phyloP scores from a whole-genome alignment of 2,113 vertebrate genomes.

The Daboia siamensis region DNA sequence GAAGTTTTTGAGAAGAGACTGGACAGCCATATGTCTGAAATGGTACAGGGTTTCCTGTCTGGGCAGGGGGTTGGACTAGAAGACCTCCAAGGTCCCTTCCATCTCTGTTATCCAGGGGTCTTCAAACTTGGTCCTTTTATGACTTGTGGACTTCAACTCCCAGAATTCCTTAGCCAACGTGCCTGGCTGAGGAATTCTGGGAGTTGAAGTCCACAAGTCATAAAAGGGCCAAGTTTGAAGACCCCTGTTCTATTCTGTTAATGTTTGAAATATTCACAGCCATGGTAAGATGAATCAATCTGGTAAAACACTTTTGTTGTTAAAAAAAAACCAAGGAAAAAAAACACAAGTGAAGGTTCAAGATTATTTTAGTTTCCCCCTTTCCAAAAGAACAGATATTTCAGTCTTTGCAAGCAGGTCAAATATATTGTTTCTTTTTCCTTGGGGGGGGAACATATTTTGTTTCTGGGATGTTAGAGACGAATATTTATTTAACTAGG shows the following conservation, averaged over 20 bases:
- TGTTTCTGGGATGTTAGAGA: constrained; percentile 37
- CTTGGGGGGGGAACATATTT: not conserved
- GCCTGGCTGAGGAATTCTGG: too few relatives aligned
- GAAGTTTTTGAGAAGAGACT: not conserved
- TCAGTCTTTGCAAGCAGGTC: not conserved
- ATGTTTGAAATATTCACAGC: not conserved
- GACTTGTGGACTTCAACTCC: too few relatives aligned
- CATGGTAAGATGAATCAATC: not conserved
- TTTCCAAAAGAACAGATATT: not conserved
- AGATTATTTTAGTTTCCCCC: not conserved
- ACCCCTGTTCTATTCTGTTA: too few relatives aligned
- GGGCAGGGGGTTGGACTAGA: not conserved
- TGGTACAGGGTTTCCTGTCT: not conserved
- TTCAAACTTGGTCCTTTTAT: too few relatives aligned
- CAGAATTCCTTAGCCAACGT: too few relatives aligned
- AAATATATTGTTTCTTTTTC: not conserved
- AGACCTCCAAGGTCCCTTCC: not conserved
- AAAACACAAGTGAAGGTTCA: not conserved
- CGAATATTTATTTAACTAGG: constrained; percentile 80
- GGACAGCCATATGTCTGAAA: not conserved
- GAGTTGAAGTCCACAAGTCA: too few relatives aligned
- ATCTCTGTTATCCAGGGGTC: too few relatives aligned
- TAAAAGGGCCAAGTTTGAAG: too few relatives aligned
- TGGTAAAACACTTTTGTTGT: not conserved
- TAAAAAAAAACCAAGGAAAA: not conserved